These are phyloP conservation scores for Pseudomugil gertrudae DNA, from an alignment of 2,797 vertebrate genomes.

Conservation along the genomic window DNA sequence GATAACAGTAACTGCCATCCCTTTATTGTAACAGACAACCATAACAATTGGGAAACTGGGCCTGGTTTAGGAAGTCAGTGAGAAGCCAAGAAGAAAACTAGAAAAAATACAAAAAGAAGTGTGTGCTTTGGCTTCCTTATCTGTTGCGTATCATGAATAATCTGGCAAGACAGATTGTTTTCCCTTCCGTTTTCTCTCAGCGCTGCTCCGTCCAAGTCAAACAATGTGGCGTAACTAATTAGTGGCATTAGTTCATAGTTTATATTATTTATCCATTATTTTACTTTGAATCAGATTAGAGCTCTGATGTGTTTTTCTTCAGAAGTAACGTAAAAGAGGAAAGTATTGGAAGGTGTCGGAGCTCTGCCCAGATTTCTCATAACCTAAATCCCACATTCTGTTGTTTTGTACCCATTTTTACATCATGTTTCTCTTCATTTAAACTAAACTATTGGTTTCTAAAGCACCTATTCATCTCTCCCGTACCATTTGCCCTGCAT, in stretches of 20 bases:
- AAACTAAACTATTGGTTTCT: slow-evolving; percentile 8
- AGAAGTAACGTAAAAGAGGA: not conserved
- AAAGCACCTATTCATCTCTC: not conserved
- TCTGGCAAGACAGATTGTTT: slow-evolving; percentile 55
- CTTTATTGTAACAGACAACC: slow-evolving; percentile 70
- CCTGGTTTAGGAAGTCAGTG: slow-evolving; percentile 60
- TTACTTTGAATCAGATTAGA: not conserved
- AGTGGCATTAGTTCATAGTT: not conserved
- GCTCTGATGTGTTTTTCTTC: not conserved
- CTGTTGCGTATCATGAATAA: slow-evolving; percentile 49
- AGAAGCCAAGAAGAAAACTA: slow-evolving; percentile 48
- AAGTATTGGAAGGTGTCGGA: slow-evolving; percentile 8
- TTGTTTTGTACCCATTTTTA: not conserved
- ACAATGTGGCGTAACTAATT: slow-evolving; percentile 23
- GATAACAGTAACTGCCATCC: slow-evolving; percentile 57
- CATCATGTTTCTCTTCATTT: slow-evolving; percentile 11
- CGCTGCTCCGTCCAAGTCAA: slow-evolving; percentile 30
- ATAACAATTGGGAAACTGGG: slow-evolving; percentile 67
- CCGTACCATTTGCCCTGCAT: slow-evolving; percentile 9
- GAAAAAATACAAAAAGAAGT: slow-evolving; percentile 26
- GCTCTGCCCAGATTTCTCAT: slow-evolving; percentile 7
- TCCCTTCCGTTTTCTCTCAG: slow-evolving; percentile 10
- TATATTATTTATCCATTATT: slow-evolving; percentile 1
- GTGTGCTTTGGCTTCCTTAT: slow-evolving; percentile 48
- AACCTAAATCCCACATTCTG: slow-evolving; percentile 1